A percentile compares a stretch with the other conserved stretches of the same genome.
Conservation (phyloP, 1,140 invertebrate genomes). For the Myzus persicae region DNA sequence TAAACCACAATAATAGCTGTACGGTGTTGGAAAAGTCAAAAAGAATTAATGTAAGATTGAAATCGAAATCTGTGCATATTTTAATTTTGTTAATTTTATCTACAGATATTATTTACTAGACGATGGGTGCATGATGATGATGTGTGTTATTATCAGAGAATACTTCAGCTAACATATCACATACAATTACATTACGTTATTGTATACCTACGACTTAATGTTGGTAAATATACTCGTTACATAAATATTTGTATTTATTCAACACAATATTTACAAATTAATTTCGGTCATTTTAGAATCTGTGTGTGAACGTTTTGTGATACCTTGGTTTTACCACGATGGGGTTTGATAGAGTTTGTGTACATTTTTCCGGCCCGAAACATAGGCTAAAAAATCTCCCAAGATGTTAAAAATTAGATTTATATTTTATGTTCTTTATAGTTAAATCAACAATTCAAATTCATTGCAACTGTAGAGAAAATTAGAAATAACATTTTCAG, state of each 20-base stretch:
- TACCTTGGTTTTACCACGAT: not conserved
- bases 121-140: not conserved
- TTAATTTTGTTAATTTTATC: not conserved
- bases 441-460: not conserved
- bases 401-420: not conserved
- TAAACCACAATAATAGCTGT: not conserved
- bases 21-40: not conserved
- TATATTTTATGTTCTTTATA: not conserved
- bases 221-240: conserved; percentile 21
- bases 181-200: not conserved
- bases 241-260: conserved; percentile 46
- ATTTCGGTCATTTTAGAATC: not conserved
- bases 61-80: not conserved
- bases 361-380: not conserved
- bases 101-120: not conserved
- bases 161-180: not conserved
- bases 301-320: not conserved
- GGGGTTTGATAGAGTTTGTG: not conserved
- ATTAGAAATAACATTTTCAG: too few relatives aligned
- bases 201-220: not conserved
- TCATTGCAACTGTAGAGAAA: not conserved
- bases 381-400: not conserved
- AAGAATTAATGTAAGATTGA: not conserved
- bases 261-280: conserved; percentile 28
- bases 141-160: not conserved